These are phyloP conservation scores for Periophthalmus magnuspinnatus DNA, from an alignment of 2,797 vertebrate genomes.

Conservation along the genomic window DNA sequence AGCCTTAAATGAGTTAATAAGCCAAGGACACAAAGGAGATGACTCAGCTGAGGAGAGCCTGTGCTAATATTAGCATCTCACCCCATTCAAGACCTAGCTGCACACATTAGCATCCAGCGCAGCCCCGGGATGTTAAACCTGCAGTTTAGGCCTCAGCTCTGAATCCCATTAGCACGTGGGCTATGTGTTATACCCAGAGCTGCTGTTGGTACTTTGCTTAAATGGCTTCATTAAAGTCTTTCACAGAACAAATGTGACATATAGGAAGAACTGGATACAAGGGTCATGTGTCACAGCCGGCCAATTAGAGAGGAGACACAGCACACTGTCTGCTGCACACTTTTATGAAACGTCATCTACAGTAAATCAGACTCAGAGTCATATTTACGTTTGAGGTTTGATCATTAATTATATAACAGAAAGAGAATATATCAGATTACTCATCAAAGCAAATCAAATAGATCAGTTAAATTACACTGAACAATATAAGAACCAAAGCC, in stretches of 20 bases:
- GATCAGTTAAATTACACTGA: background rate
- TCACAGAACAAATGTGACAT: background rate
- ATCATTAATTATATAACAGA: background rate
- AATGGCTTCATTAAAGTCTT: conserved; percentile 23
- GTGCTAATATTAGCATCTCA: conserved; percentile 75
- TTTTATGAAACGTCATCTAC: conserved; percentile 25
- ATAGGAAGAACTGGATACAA: conserved; percentile 4
- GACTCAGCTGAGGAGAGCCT: conserved; percentile 79
- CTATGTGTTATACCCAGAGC: conserved; percentile 61
- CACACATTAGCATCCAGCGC: conserved; percentile 39
- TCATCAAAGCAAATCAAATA: conserved; percentile 12
- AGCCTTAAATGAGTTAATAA: conserved; percentile 77
- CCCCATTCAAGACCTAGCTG: conserved; percentile 36
- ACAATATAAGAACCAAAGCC: conserved; percentile 41
- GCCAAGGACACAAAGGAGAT: conserved; percentile 78
- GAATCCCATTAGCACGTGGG: conserved; percentile 68
- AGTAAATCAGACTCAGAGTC: background rate
- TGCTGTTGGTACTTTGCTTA: conserved; percentile 51
- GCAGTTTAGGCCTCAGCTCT: conserved; percentile 56
- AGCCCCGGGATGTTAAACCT: conserved; percentile 51
- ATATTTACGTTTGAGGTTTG: background rate
- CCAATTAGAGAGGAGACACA: conserved; percentile 5
- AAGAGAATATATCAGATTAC: background rate
- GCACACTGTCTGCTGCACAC: background rate
- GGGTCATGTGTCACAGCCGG: conserved; percentile 2